Evolutionary conservation across 1,140 invertebrate genomes (phyloP), one percentile per base, ranked within the genome.

Genomic region (Leptopilina clavipes): DNA sequence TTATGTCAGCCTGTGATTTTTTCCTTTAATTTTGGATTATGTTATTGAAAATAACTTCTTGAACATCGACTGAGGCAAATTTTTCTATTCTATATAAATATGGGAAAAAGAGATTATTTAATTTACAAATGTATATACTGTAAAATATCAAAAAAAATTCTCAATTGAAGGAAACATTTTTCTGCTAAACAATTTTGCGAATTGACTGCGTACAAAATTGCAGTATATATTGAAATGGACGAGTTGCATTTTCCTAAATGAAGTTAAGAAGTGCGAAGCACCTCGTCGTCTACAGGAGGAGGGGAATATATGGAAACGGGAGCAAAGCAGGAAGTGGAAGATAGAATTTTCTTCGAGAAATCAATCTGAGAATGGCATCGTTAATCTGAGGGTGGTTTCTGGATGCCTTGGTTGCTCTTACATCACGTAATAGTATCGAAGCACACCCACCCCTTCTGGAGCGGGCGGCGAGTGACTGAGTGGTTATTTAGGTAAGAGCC

Each of bases 401-500:
- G 84, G 86, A 85, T 86, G 83, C 86, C 85, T 82, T 31, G 82
- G 81, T 81, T 86, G 86, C 86, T 88, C 85, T 86, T 89, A 89
- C 85, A 89, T 89, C 87, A 87, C 88, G 87, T 89, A 88, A 89
- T 86, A 85, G 87, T 86, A 86, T 86, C 87, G 88, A 77, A 75
- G 81, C 79, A 84, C 81, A 82, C 82, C 82, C 82, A 79, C 82
- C 84, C 77, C 81, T 84, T 83, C 82, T 81, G 79, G 84, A 79
- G 82, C 83, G 85, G 86, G 83, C 86, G 85, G 83, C 85, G 84
- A 90, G 89, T 90, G 89, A 90, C 89, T 90, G 89, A 90, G 89
- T 90, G 89, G 89, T 90, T 90, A 90, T 90, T 90, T 90, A 90
- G 89, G 88, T 90, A 90, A 90, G 89, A 90, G 89, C 89, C 84